phyloP scores from a whole-genome alignment of 2,888 invertebrate species.

The Sarcophaga caerulescens region DNA sequence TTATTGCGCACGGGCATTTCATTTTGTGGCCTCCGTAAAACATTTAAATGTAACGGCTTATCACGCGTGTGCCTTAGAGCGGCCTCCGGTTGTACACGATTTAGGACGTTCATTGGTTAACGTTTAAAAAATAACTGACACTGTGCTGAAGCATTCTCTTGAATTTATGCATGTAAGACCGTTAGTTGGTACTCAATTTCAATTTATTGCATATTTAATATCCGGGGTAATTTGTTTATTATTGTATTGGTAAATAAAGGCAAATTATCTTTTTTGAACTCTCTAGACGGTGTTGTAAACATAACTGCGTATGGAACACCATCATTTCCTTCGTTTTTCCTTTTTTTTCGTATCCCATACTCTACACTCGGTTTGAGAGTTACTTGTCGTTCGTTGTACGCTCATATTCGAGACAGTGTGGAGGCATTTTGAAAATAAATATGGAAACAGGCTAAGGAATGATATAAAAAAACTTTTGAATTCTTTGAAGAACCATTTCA shows the following conservation, averaged over 20 bases:
- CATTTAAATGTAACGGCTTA: conserved; percentile 4
- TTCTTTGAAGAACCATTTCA: too few species aligned
- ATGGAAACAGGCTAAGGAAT: too few species aligned
- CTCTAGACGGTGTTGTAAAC: conserved; percentile 22
- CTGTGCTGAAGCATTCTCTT: neutral
- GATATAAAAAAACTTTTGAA: too few species aligned
- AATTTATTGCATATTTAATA: conserved; percentile 39
- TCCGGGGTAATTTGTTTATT: conserved; percentile 26
- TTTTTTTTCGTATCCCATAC: too few species aligned
- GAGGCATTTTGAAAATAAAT: too few species aligned
- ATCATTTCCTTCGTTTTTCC: neutral
- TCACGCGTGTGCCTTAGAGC: neutral
- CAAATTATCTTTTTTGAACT: conserved; percentile 19
- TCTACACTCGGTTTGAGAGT: too few species aligned
- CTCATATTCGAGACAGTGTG: too few species aligned
- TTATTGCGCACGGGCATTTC: neutral
- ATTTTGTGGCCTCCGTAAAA: neutral
- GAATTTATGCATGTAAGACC: neutral
- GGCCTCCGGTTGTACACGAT: conserved; percentile 26
- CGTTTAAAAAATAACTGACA: conserved; percentile 33
- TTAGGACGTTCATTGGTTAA: conserved; percentile 32
- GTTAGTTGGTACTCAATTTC: conserved; percentile 21
- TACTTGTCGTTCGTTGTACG: too few species aligned
- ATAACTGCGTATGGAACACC: conserved; percentile 20
- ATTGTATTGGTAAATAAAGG: conserved; percentile 26